A percentile compares a stretch with the other conserved stretches of the same genome.
These are phyloP conservation scores for Paragorgia papillata DNA, from an alignment of 92 coral and sea anemone species.

Conservation along the genomic window DNA sequence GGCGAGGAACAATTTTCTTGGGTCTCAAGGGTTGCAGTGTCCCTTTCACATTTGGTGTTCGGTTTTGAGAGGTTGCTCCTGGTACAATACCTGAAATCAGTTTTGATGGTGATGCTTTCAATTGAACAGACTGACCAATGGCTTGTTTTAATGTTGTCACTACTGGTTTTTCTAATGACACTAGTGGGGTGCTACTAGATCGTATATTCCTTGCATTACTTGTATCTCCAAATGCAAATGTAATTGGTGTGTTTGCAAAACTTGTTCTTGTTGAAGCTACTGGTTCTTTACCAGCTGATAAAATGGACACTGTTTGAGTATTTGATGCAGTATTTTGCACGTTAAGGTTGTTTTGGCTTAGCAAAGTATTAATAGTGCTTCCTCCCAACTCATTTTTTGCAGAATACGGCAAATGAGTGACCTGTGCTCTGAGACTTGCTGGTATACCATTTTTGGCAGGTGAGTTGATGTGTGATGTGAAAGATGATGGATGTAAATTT, in stretches of 20 bases:
- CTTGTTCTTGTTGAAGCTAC: neutral
- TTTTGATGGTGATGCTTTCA: slow-evolving; percentile 10
- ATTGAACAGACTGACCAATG: neutral
- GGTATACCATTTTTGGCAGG: neutral
- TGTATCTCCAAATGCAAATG: slow-evolving; percentile 21
- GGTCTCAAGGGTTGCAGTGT: slow-evolving; percentile 16
- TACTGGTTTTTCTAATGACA: neutral
- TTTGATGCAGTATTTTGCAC: neutral
- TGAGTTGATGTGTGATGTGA: neutral
- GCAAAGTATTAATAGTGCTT: neutral
- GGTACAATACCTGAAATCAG: neutral
- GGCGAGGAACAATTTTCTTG: slow-evolving; percentile 23
- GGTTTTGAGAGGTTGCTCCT: neutral
- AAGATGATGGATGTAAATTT: neutral
- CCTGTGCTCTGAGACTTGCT: neutral
- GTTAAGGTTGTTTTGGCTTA: neutral
- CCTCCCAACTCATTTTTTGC: neutral
- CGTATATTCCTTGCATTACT: slow-evolving; percentile 6
- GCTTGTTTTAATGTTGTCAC: neutral
- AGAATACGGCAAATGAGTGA: neutral
- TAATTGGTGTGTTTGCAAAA: neutral
- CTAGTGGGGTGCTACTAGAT: slow-evolving; percentile 1
- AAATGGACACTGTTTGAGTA: neutral
- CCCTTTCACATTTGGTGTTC: slow-evolving; percentile 1
- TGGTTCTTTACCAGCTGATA: neutral